Evolutionary conservation across 2,113 vertebrate genomes (phyloP), one percentile per base, ranked within the genome.

Genomic region (Haplotaxodon microlepis): DNA sequence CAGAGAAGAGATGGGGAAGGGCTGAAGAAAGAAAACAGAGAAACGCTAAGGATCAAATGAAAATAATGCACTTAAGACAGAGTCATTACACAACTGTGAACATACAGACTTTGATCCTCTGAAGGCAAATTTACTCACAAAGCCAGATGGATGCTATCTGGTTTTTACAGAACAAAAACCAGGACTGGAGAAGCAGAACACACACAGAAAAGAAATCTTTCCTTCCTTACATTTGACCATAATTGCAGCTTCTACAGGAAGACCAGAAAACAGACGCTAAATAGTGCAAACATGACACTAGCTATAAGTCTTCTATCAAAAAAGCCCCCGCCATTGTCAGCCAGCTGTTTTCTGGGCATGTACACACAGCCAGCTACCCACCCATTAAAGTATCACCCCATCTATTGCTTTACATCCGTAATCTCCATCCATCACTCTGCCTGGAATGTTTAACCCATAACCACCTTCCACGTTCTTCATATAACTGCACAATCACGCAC

Each of bases 1-100:
- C 88, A 84, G 86, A 80, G 45, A 42, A 84, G 82, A 85, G 86
- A 88, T 85, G 27, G 85, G 73, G 56, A 88, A 82, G 82, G 83
- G 86, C 27, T 89, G 1, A 31, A 73, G 42, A 81, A 82, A 69
- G 34, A 17, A 66, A 89, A 86, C 40, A 54, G 87, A 83, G 24
- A 84, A 87, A 90, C 13, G 56, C 80, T 81, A 54, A 92, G 42
- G 57, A 92, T 83, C 80, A 85, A 85, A 93, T 57, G 84, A 83
- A 91, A 90, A 82, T 86, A 90, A 94, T 90, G 92, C 90, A 92
- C 87, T 92, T 92, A 83, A 93, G 86, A 95, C 81, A 53, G 66
- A 93, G 93, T 81, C 51, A 16, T 73, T 88, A 94, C 86, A 93
- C 91, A 93, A 92, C 83, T 82, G 93, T 81, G 85, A 88, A 87